A percentile compares a stretch with the other conserved stretches of the same genome.
phyloP scores from a whole-genome alignment of 2,113 vertebrate species.

The Xiphophorus hellerii region DNA sequence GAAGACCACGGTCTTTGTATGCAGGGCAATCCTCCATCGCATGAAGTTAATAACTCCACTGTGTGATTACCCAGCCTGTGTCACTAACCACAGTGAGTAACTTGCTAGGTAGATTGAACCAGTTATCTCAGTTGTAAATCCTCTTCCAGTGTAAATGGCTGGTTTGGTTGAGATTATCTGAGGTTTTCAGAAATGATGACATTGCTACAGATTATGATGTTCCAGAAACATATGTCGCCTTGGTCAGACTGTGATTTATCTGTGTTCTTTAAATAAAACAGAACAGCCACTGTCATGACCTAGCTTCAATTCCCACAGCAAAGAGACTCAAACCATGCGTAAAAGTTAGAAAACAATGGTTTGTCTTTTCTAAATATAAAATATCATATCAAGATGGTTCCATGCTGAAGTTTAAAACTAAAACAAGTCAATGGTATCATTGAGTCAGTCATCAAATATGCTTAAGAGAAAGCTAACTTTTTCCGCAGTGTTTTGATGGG shows the following conservation, averaged over 20 bases:
- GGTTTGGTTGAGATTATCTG: not conserved
- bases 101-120: not conserved
- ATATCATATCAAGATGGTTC: not conserved
- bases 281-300: not conserved
- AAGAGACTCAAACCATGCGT: not conserved
- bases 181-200: not conserved
- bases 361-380: not conserved
- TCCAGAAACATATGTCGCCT: not conserved
- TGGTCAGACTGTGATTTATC: not conserved
- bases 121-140: not conserved
- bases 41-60: not conserved
- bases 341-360: not conserved
- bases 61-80: not conserved
- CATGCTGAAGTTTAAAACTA: not conserved
- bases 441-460: not conserved
- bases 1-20: not conserved
- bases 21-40: too few species aligned
- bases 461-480: not conserved
- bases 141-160: not conserved
- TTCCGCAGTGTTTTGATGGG: too few species aligned
- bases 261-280: slow-evolving; percentile 1
- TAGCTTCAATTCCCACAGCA: not conserved
- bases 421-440: not conserved
- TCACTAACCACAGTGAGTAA: not conserved
- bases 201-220: not conserved